Conservation (phyloP, 92 coral and sea anemone species). For the Desmophyllum pertusum region DNA sequence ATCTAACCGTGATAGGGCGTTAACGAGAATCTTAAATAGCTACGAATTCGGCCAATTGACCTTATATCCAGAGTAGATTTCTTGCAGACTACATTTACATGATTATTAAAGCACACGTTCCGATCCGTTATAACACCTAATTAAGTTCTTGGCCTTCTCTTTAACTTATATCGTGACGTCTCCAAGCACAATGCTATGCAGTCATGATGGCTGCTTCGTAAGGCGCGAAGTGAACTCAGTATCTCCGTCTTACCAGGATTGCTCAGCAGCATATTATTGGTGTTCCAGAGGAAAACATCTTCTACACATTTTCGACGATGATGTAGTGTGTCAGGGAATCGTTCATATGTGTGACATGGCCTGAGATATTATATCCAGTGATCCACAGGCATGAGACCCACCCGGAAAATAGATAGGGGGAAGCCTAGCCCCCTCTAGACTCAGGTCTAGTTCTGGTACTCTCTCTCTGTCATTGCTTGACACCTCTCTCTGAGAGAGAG, state of each 20-base stretch:
- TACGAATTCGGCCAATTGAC: background rate
- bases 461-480: no score
- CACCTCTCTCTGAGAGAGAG: no score
- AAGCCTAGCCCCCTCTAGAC: no score
- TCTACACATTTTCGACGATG: no score
- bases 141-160: background rate
- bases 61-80: background rate
- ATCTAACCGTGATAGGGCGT: no score
- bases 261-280: conserved; percentile 15
- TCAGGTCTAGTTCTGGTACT: no score
- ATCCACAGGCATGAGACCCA: no score
- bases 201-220: background rate
- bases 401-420: no score
- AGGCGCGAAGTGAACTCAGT: conserved; percentile 11
- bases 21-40: no score
- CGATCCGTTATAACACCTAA: background rate
- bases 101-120: background rate
- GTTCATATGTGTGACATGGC: conserved; percentile 34
- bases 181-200: background rate
- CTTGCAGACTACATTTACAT: background rate
- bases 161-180: background rate
- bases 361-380: no score
- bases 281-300: conserved; percentile 10
- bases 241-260: conserved; percentile 5
- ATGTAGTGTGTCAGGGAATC: conserved; percentile 12